A percentile compares a stretch with the other conserved stretches of the same genome.
phyloP scores from a whole-genome alignment of 2,113 vertebrate genomes.

The Eurystomus gularis region DNA sequence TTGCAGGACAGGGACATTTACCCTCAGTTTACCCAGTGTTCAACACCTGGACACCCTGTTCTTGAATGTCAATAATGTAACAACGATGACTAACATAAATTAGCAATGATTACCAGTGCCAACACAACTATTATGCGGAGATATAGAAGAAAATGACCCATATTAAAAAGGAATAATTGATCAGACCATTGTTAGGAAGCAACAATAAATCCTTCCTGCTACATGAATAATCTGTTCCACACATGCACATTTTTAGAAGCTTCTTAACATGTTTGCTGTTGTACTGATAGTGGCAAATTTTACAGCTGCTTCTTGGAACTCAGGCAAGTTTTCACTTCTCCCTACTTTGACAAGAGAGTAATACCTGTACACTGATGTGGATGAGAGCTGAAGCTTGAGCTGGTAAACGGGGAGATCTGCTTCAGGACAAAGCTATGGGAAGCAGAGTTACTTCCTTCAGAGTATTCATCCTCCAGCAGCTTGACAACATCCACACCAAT shows the following conservation, averaged over 20 bases:
- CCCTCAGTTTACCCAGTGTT: fast-evolving
- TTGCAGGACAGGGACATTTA: background rate
- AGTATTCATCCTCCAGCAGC: background rate
- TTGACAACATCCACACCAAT: background rate
- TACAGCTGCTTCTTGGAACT: background rate
- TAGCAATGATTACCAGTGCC: background rate
- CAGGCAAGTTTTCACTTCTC: background rate
- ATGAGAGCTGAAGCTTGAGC: background rate
- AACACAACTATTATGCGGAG: background rate
- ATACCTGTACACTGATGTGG: background rate
- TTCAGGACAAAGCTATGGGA: background rate
- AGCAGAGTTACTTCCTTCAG: background rate
- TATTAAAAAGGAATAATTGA: background rate
- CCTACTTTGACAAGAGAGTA: background rate
- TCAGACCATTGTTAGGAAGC: background rate
- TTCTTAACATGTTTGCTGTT: background rate
- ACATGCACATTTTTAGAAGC: background rate
- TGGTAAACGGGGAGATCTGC: background rate
- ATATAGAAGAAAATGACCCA: background rate
- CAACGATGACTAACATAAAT: background rate
- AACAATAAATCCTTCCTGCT: background rate
- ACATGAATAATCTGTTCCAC: background rate
- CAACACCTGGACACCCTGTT: background rate
- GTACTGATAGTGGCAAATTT: background rate
- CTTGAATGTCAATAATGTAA: background rate